phyloP scores from a whole-genome alignment of 2,888 invertebrate species.

The Julus scandinavius region DNA sequence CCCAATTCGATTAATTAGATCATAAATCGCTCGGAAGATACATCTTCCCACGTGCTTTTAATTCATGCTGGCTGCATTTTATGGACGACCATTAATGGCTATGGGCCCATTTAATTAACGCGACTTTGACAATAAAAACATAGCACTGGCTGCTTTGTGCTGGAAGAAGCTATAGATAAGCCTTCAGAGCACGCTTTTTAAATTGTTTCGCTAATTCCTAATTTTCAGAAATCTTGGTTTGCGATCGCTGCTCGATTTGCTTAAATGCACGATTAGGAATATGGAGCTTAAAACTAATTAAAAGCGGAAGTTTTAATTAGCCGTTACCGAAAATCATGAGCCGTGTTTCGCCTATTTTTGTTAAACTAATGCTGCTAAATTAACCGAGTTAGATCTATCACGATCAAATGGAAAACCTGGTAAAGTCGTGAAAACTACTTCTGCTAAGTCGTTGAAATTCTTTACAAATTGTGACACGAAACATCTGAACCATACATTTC shows the following conservation, averaged over 20 bases:
- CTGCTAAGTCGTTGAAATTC: neutral
- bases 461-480: neutral
- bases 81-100: neutral
- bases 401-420: neutral
- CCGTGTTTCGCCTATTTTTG: neutral
- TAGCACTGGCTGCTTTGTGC: neutral
- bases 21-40: constrained; percentile 18
- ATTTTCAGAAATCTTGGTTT: neutral
- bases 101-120: constrained; percentile 1
- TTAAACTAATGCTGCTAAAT: neutral
- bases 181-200: neutral
- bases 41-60: neutral
- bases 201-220: constrained; percentile 16
- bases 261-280: neutral
- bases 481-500: too few relatives aligned
- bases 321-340: neutral
- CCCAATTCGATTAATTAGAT: neutral
- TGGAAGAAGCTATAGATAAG: neutral
- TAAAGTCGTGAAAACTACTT: too few relatives aligned
- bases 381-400: neutral
- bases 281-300: constrained; percentile 18
- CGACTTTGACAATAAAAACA: neutral
- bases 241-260: constrained; percentile 3
- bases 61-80: constrained; percentile 11
- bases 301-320: constrained; percentile 5